These are phyloP conservation scores for Oostethus manadensis DNA, from an alignment of 2,113 vertebrate species.

Conservation along the genomic window DNA sequence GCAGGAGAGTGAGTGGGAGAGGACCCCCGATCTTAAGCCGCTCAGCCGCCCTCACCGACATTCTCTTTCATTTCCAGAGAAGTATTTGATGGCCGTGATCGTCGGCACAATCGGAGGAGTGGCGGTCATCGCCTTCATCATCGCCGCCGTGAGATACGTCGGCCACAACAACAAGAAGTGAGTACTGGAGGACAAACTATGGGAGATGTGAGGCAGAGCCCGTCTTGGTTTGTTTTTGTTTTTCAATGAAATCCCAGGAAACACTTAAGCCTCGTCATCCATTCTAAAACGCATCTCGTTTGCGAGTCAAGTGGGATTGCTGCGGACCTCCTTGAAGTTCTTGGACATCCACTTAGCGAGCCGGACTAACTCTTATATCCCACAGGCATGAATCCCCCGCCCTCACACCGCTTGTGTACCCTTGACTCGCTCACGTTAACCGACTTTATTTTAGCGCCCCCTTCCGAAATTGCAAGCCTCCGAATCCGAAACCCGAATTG, in stretches of 20 bases:
- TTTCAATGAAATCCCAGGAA: constrained; percentile 58
- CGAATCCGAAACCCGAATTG: constrained; percentile 19
- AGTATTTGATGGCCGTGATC: constrained; percentile 79
- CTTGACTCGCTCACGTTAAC: constrained; percentile 65
- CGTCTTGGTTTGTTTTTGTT: constrained; percentile 4
- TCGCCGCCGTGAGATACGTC: constrained; percentile 77
- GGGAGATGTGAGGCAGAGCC: constrained; percentile 30
- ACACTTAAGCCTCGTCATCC: constrained; percentile 75
- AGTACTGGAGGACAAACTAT: constrained; percentile 54
- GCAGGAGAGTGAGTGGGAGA: constrained; percentile 79
- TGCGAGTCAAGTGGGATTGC: constrained; percentile 48
- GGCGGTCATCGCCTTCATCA: constrained; percentile 78
- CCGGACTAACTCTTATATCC: constrained; percentile 65
- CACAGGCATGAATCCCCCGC: constrained; percentile 52
- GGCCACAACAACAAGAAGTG: constrained; percentile 80
- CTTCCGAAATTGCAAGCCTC: constrained; percentile 46
- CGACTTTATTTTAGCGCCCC: constrained; percentile 51
- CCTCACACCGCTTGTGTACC: constrained; percentile 64
- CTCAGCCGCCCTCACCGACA: neutral
- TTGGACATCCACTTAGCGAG: constrained; percentile 50
- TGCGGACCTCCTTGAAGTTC: constrained; percentile 43
- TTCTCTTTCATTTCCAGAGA: constrained; percentile 60
- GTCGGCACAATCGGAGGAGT: constrained; percentile 78
- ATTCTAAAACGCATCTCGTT: constrained; percentile 64
- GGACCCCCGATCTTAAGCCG: no score